Evolutionary conservation across 2,888 invertebrate genomes (phyloP).

Genomic region (Temnothorax rugatulus): DNA sequence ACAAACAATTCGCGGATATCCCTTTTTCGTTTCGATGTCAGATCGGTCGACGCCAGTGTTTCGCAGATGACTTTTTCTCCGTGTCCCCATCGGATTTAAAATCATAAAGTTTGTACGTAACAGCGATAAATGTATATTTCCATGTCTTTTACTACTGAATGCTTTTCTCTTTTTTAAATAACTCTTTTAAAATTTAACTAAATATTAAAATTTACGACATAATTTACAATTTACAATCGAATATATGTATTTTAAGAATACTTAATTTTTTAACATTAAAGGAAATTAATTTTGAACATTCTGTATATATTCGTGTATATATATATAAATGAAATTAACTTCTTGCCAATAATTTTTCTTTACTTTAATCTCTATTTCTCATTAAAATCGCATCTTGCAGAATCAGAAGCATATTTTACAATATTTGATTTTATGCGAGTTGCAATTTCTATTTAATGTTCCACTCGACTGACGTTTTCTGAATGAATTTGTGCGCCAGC

Average conservation of each 20-base stretch:
- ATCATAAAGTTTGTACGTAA: neutral
- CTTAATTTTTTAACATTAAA: neutral
- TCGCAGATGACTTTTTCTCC: neutral
- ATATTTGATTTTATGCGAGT: neutral
- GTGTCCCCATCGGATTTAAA: neutral
- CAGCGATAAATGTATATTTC: conserved; percentile 1
- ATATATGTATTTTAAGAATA: neutral
- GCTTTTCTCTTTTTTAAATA: neutral
- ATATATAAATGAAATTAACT: neutral
- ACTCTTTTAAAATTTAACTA: neutral
- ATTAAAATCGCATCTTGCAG: neutral
- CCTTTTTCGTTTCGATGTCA: neutral
- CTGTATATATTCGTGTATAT: too few relatives aligned
- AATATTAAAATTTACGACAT: neutral
- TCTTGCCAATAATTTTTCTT: neutral
- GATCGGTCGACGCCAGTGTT: neutral
- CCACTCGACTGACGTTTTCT: neutral
- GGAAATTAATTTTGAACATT: too few relatives aligned
- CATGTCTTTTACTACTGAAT: neutral
- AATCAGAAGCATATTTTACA: neutral
- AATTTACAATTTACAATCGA: neutral
- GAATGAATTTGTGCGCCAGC: conserved; percentile 15
- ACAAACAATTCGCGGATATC: conserved; percentile 21
- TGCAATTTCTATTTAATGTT: conserved; percentile 13
- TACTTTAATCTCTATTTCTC: neutral